A percentile compares a stretch with the other conserved stretches of the same genome.
phyloP scores from a whole-genome alignment of 2,888 invertebrate genomes.

The Sphaeridia pumilis region DNA sequence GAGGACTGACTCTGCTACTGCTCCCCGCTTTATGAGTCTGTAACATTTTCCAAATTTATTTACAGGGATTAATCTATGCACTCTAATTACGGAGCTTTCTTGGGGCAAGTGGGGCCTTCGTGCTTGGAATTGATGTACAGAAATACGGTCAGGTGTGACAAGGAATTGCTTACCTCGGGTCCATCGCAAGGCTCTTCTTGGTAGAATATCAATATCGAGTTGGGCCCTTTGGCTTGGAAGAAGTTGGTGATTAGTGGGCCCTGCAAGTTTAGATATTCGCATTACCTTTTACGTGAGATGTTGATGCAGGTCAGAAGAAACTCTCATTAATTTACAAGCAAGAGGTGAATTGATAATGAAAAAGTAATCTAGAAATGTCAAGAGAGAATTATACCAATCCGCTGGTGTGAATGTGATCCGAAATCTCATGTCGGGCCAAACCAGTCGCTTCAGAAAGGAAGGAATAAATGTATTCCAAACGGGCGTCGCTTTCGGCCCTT shows the following conservation, averaged over 20 bases:
- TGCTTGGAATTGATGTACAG: too few relatives aligned
- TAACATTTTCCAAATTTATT: too few relatives aligned
- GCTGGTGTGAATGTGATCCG: constrained; percentile 58
- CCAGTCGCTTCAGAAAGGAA: constrained; percentile 73
- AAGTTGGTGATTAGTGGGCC: not conserved
- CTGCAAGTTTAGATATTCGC: not conserved
- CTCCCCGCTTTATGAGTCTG: constrained; percentile 4
- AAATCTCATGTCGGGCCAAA: constrained; percentile 67
- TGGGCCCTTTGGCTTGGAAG: constrained; percentile 71
- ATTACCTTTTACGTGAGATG: not conserved
- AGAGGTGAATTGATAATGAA: too few relatives aligned
- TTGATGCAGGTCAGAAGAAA: constrained; percentile 1
- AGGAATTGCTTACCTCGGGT: too few relatives aligned
- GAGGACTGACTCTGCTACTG: constrained; percentile 29
- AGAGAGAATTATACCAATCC: constrained; percentile 15
- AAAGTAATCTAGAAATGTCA: too few relatives aligned
- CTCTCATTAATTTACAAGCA: not conserved
- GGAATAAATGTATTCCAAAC: constrained; percentile 81
- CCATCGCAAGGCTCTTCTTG: constrained; percentile 65
- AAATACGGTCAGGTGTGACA: too few relatives aligned
- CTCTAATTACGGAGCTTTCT: too few relatives aligned
- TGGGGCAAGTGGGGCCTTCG: too few relatives aligned
- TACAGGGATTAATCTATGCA: too few relatives aligned
- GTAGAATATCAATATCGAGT: constrained; percentile 77
- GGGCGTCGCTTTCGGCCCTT: constrained; percentile 82